Conservation (phyloP, 2,888 invertebrate genomes). For the Andricus quercusramuli region DNA sequence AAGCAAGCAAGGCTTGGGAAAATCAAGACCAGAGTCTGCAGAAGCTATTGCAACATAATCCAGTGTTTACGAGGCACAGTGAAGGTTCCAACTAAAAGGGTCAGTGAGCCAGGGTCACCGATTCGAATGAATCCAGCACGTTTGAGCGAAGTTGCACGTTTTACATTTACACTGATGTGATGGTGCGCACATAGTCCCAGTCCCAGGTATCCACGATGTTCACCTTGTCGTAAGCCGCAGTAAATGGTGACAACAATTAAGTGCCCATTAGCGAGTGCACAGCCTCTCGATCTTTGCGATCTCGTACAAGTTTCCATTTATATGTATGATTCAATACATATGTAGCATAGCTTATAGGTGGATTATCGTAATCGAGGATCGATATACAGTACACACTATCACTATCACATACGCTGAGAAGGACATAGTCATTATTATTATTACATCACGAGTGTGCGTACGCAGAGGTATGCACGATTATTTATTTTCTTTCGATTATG, state of each 20-base stretch:
- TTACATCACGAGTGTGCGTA: constrained; percentile 29
- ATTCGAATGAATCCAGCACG: constrained; percentile 59
- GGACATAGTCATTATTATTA: constrained; percentile 35
- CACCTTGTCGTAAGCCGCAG: constrained; percentile 38
- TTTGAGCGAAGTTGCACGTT: constrained; percentile 1
- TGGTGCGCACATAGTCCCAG: not conserved
- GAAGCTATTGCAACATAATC: constrained; percentile 37
- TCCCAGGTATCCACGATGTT: constrained; percentile 22
- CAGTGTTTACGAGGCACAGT: too few species aligned
- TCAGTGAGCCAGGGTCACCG: constrained; percentile 75
- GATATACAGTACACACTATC: constrained; percentile 19
- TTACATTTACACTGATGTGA: not conserved
- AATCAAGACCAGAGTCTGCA: constrained; percentile 37
- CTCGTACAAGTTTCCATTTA: constrained; percentile 34
- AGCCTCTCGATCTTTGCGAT: constrained; percentile 31
- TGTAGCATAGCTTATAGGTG: not conserved
- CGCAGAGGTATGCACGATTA: constrained; percentile 6
- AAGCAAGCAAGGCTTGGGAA: not conserved
- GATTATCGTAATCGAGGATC: constrained; percentile 35
- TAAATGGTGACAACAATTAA: constrained; percentile 39
- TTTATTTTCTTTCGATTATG: constrained; percentile 34
- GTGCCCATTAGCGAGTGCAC: constrained; percentile 34
- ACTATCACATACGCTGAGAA: constrained; percentile 24
- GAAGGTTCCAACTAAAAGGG: constrained; percentile 64
- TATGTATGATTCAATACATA: not conserved